A percentile compares a stretch with the other conserved stretches of the same genome.
Conservation (phyloP, 2,113 vertebrate species). For the cat (Felis catus) region DNA sequence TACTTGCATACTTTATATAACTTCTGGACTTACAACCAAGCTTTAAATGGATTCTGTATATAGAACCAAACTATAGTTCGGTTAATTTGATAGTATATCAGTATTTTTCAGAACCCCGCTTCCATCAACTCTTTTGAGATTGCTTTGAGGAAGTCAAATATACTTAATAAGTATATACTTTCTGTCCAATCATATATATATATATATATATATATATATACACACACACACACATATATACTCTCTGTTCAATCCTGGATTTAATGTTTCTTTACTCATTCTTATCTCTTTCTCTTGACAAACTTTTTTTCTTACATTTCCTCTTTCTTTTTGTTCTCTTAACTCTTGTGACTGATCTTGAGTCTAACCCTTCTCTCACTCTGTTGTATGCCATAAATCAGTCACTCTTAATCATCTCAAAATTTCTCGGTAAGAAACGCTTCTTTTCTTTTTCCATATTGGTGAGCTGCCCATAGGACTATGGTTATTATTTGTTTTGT, state of each 20-base stretch:
- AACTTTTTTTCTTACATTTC: background rate
- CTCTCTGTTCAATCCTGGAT: background rate
- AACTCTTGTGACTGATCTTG: background rate
- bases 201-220: too few species aligned
- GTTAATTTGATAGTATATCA: background rate
- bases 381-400: background rate
- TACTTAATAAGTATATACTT: background rate
- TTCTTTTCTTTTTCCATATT: background rate
- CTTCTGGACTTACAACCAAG: background rate
- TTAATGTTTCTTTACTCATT: background rate
- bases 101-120: background rate
- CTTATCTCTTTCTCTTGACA: background rate
- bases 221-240: background rate
- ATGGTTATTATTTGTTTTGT: background rate
- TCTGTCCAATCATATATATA: background rate
- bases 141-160: background rate
- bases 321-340: background rate
- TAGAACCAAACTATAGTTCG: background rate
- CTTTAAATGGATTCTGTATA: background rate
- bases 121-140: background rate
- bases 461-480: background rate
- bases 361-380: background rate
- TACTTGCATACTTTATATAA: background rate
- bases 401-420: background rate
- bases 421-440: background rate